Conservation (phyloP, 2,797 vertebrate genomes). For the Aplochiton taeniatus region DNA sequence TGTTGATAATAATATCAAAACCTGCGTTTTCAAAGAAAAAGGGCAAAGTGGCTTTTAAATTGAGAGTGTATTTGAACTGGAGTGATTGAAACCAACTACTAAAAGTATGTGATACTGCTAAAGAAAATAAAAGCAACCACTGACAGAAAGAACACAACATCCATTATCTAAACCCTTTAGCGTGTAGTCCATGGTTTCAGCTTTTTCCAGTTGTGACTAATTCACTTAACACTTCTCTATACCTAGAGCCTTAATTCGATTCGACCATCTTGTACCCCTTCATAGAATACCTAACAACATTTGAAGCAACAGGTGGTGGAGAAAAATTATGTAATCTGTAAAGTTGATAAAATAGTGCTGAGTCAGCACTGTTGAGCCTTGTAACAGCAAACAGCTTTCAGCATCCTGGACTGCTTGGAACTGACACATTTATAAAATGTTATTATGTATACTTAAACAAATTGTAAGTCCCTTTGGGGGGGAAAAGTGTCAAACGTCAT, state of each 20-base stretch:
- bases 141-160: background rate
- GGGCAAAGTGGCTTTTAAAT: too few species aligned
- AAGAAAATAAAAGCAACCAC: background rate
- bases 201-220: constrained; percentile 10
- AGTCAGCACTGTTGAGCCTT: background rate
- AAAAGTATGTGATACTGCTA: too few species aligned
- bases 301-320: constrained; percentile 30
- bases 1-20: too few species aligned
- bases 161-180: background rate
- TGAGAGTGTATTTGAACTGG: too few species aligned
- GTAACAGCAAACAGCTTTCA: constrained; percentile 13
- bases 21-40: too few species aligned
- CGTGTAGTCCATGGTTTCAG: background rate
- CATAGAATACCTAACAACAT: constrained; percentile 40
- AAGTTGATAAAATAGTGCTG: constrained; percentile 4
- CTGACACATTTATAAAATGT: too few species aligned
- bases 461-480: too few species aligned
- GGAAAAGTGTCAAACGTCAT: too few species aligned
- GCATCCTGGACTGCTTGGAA: too few species aligned
- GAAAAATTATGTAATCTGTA: background rate
- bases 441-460: too few species aligned
- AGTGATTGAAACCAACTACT: too few species aligned
- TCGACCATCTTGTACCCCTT: constrained; percentile 36
- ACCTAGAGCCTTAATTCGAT: constrained; percentile 42
- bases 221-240: constrained; percentile 10